Percentiles rank a stretch among this genome's conserved stretches.
Evolutionary conservation across 1,140 invertebrate genomes (phyloP).

Genomic region (Dendroctonus ponderosae): DNA sequence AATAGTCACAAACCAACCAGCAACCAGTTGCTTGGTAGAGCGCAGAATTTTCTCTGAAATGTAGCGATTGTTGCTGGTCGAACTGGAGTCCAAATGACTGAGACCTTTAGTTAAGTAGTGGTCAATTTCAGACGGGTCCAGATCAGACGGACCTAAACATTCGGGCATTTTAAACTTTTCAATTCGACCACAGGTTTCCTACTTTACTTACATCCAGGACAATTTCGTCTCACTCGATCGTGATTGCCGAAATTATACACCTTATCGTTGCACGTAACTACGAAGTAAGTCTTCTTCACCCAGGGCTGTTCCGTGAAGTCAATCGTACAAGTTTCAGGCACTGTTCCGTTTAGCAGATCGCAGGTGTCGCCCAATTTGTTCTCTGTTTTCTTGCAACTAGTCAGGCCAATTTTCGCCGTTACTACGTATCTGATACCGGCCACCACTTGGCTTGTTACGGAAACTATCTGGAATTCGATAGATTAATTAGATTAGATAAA

Average conservation of each 20-base stretch:
- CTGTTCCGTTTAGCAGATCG: constrained; percentile 39
- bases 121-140: background rate
- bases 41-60: constrained; percentile 26
- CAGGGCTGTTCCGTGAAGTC: constrained; percentile 62
- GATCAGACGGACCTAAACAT: background rate
- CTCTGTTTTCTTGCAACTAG: constrained; percentile 26
- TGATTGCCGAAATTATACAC: constrained; percentile 8
- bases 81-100: constrained; percentile 26
- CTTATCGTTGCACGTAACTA: constrained; percentile 32
- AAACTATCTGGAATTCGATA: constrained; percentile 12
- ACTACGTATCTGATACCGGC: constrained; percentile 32
- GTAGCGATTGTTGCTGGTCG: constrained; percentile 19
- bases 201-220: constrained; percentile 7
- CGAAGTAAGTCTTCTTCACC: constrained; percentile 46
- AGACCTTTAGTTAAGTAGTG: constrained; percentile 27
- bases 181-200: too few species aligned
- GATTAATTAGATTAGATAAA: constrained; percentile 3
- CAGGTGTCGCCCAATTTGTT: constrained; percentile 29
- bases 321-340: constrained; percentile 41
- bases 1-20: constrained; percentile 16
- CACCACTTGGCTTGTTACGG: constrained; percentile 38
- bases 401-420: constrained; percentile 28
- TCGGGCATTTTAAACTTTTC: too few species aligned
- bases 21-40: constrained; percentile 24
- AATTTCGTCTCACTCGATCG: constrained; percentile 11